Evolutionary conservation across 2,113 vertebrate genomes (phyloP).

Genomic region (Elephas maximus): DNA sequence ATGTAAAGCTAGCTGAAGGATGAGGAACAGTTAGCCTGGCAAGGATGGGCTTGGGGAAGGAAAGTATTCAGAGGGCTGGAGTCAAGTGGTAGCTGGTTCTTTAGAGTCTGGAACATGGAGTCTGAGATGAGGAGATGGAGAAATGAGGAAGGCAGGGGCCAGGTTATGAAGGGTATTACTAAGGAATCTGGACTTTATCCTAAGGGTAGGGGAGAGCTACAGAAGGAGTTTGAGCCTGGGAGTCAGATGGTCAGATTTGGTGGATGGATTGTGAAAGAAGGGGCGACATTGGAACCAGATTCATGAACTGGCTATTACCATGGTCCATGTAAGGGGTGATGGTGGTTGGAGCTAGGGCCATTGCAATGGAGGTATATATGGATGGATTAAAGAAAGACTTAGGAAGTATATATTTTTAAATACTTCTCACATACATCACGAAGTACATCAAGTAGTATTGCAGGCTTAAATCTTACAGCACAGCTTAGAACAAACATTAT

Average conservation of each 20-base stretch:
- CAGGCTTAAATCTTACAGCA: background rate
- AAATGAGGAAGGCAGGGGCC: background rate
- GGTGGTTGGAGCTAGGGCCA: background rate
- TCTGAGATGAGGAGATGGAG: background rate
- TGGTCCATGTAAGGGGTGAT: background rate
- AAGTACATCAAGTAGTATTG: background rate
- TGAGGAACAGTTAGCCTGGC: background rate
- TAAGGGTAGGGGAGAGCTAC: background rate
- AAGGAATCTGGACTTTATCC: slow-evolving; percentile 58
- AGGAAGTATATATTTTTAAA: background rate
- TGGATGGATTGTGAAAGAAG: slow-evolving; percentile 22
- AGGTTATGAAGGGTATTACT: slow-evolving; percentile 12
- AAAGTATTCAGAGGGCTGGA: background rate
- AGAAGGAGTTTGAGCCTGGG: slow-evolving; percentile 5
- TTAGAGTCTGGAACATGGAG: background rate
- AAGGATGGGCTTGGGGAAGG: background rate
- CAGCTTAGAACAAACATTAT: background rate
- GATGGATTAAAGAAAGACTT: background rate
- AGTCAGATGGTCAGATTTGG: slow-evolving; percentile 46
- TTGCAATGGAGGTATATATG: background rate
- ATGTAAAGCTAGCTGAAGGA: slow-evolving; percentile 20
- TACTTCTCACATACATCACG: background rate
- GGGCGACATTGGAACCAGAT: background rate
- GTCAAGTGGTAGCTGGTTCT: background rate
- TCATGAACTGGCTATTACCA: background rate